A percentile compares a stretch with the other conserved stretches of the same genome.
phyloP scores from a whole-genome alignment of 92 coral and sea anemone species.

The Epizoanthus scotinus region DNA sequence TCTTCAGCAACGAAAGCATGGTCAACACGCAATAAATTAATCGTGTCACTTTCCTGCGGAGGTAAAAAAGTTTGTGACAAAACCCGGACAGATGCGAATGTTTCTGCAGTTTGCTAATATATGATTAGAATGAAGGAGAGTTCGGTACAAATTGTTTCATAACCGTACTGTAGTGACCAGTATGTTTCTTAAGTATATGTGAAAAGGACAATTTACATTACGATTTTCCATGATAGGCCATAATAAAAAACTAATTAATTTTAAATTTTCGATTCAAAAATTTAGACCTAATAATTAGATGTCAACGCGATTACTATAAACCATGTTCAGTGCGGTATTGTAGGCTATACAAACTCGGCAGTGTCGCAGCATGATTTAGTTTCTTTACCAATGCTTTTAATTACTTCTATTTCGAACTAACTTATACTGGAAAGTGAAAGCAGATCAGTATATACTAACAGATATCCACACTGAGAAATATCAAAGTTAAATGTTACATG shows the following conservation, averaged over 20 bases:
- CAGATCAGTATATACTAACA: not conserved
- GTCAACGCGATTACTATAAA: constrained; percentile 10
- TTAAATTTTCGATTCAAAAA: not conserved
- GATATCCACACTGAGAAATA: not conserved
- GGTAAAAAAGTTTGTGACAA: not conserved
- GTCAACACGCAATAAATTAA: not conserved
- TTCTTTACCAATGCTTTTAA: not conserved
- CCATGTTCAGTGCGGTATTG: not conserved
- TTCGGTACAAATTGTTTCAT: too few species aligned
- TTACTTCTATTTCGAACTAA: not conserved
- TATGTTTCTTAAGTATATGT: not conserved
- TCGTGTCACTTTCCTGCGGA: not conserved
- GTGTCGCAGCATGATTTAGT: not conserved
- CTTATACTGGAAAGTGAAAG: constrained; percentile 11
- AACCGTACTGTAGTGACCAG: not conserved
- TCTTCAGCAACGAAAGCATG: not conserved
- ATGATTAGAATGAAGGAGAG: not conserved
- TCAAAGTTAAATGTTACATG: too few species aligned
- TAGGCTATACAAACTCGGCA: too few species aligned
- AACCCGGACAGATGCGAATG: constrained; percentile 10
- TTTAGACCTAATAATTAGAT: not conserved
- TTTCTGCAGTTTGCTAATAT: not conserved
- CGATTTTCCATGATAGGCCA: not conserved
- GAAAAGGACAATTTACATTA: not conserved
- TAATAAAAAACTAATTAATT: constrained; percentile 1